phyloP scores from a whole-genome alignment of 2,797 vertebrate genomes.

The Nannoperca australis region DNA sequence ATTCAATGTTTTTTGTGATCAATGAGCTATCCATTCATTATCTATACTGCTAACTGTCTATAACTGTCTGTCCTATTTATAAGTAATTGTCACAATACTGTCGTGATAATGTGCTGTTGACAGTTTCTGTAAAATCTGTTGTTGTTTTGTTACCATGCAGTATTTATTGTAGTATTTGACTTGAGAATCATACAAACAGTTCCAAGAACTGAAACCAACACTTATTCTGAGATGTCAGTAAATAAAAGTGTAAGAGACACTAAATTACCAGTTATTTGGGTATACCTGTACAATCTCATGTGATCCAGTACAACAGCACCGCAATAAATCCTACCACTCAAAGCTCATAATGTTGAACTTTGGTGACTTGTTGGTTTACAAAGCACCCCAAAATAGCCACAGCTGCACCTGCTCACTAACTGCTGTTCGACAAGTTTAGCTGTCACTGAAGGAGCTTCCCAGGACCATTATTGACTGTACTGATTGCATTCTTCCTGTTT shows the following conservation, averaged over 20 bases:
- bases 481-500: not conserved
- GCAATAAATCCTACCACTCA: not conserved
- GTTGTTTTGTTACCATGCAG: not conserved
- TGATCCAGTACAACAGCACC: not conserved
- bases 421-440: not conserved
- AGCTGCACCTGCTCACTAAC: constrained; percentile 22
- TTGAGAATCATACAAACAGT: not conserved
- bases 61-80: no score
- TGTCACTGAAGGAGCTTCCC: not conserved
- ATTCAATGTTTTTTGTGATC: not conserved
- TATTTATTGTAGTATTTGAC: not conserved
- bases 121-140: not conserved
- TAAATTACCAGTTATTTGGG: not conserved
- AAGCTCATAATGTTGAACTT: not conserved
- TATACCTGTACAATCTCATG: no score
- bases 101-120: constrained; percentile 5
- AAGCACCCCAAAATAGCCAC: not conserved
- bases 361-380: constrained; percentile 12
- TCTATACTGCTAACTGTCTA: no score
- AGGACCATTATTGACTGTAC: not conserved
- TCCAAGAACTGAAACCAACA: not conserved
- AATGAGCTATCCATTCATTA: no score
- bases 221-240: no score
- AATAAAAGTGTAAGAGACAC: not conserved
- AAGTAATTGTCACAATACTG: not conserved